Conservation (phyloP, 2,113 vertebrate species). For the Hepsetus odoe region DNA sequence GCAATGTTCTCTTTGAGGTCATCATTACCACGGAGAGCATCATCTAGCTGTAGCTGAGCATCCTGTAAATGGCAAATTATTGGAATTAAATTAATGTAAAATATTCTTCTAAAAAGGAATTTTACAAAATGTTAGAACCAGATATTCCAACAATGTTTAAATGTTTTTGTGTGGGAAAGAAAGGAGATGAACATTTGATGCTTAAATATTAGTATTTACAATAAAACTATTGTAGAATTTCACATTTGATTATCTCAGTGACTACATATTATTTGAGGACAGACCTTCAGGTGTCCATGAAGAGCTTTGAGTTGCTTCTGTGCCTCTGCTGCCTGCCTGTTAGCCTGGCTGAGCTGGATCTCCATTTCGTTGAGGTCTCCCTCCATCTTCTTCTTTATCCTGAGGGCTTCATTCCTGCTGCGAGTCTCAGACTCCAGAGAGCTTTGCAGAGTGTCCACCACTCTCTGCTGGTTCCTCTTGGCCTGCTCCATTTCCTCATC, state of each 20-base stretch:
- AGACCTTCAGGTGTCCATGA: slow-evolving; percentile 42
- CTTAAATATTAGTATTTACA: background rate
- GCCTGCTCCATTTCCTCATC: slow-evolving; percentile 58
- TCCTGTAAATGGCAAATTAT: slow-evolving; percentile 70
- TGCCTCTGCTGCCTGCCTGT: slow-evolving; percentile 74
- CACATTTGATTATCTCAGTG: background rate
- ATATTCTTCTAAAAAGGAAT: no score
- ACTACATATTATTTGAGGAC: background rate
- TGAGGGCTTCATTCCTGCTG: slow-evolving; percentile 75
- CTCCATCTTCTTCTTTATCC: slow-evolving; percentile 79
- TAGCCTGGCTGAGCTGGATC: slow-evolving; percentile 77
- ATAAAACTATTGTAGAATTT: no score
- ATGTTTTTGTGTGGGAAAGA: no score
- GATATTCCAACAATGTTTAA: no score
- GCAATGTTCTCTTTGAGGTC: slow-evolving; percentile 85
- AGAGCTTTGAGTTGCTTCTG: slow-evolving; percentile 78
- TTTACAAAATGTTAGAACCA: no score
- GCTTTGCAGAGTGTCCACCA: slow-evolving; percentile 54
- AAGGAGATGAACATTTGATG: background rate
- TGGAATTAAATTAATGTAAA: no score
- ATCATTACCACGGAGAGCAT: slow-evolving; percentile 71
- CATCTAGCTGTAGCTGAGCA: slow-evolving; percentile 80
- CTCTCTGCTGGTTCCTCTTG: slow-evolving; percentile 56
- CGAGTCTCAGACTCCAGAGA: slow-evolving; percentile 58
- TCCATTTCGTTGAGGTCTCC: slow-evolving; percentile 78